Conservation (phyloP, 2,888 invertebrate species). For the Leptopilina syphax region DNA sequence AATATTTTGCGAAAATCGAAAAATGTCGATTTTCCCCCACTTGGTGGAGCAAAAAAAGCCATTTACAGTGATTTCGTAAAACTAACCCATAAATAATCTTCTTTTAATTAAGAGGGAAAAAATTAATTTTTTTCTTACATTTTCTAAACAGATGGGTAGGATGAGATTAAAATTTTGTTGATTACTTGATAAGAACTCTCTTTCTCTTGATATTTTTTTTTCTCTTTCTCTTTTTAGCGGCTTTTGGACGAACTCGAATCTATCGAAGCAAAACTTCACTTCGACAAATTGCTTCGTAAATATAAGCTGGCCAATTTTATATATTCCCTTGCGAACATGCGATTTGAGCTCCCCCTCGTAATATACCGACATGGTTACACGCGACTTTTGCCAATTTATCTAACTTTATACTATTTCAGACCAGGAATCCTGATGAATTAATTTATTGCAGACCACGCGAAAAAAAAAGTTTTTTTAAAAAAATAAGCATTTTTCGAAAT, state of each 20-base stretch:
- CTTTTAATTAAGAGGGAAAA: too few relatives aligned
- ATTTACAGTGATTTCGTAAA: too few relatives aligned
- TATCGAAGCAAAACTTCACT: constrained; percentile 40
- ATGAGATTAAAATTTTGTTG: constrained; percentile 4
- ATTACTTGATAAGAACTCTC: background rate
- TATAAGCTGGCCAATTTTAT: constrained; percentile 45
- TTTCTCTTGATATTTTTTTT: too few relatives aligned
- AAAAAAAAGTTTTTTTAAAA: too few relatives aligned
- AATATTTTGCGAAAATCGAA: too few relatives aligned
- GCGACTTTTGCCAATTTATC: constrained; percentile 41
- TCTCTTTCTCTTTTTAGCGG: background rate
- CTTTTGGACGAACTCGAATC: constrained; percentile 21
- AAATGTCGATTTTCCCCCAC: too few relatives aligned
- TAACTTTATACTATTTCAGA: background rate
- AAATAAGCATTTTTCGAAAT: too few relatives aligned
- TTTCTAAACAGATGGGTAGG: background rate
- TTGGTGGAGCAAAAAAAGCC: too few relatives aligned
- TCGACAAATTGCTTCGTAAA: constrained; percentile 51
- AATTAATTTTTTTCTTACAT: too few relatives aligned
- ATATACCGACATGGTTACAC: constrained; percentile 46
- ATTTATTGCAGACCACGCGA: too few relatives aligned
- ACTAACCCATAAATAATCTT: too few relatives aligned
- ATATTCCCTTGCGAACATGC: constrained; percentile 44
- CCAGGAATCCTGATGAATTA: too few relatives aligned
- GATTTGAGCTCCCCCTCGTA: constrained; percentile 43